Base-by-base conservation (phyloP, 2,113 vertebrate species). In the Gnathonemus longibarbis region DNA sequence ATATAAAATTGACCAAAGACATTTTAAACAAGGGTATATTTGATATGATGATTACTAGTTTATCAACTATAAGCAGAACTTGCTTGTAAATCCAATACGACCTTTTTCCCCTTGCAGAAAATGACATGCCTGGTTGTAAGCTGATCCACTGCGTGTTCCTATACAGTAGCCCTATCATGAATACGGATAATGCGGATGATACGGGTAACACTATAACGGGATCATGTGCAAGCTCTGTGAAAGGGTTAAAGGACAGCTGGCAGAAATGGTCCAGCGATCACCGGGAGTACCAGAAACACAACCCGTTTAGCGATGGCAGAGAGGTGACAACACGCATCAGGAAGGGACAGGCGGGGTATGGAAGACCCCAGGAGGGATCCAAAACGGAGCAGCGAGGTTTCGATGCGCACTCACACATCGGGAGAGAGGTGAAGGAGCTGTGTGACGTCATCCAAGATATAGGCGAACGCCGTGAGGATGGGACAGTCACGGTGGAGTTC, bases 261-360 rank as follows among this genome's bases (percentile, higher is more conserved):
- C 96, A 97, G 94, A 97, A 92, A 92, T 98, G 97, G 97, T 97
- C 95, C 49, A 94, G 95, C 3, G 95, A 97, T 89, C 97, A 93
- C 90, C 91, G 91, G n/a, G 95, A 96, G 56, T 96, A 97, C 92
- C 97, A 98, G 94, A 96, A 94, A 90, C 94, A 94, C 90, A 98
- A 98, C 92, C 97, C 97, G 0, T 98, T 98, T 94, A 97, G 97
- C 91, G 94, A 93, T 0, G 85, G 94, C 2, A 93, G 89, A 88
- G 93, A 91, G 3, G 31, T n/a, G 0, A 88, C 45, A 0, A 83
- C 90, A n/a, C 91, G 56, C 5, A 89, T 89, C 2, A 89, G 92
- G 53, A 91, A 90, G 90, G 94, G 94, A 90, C 94, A 96, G 52
- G 93, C 95, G 0, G 91, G 95, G 56, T 98, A 98, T 0, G 97